Evolutionary conservation across 2,797 vertebrate species (phyloP).

Genomic region (Anguilla obscura): DNA sequence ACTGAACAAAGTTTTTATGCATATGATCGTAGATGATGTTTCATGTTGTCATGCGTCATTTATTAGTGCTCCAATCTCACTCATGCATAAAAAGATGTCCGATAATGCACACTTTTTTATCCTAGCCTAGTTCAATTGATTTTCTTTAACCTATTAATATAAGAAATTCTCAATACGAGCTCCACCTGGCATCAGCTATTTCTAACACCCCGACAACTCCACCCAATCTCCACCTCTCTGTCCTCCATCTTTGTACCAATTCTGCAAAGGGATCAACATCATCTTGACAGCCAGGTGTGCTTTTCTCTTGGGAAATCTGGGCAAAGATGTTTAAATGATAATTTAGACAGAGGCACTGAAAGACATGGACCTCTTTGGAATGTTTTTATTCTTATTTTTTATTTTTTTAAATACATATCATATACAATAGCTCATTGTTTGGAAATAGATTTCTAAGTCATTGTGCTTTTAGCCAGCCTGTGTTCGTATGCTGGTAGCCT

Average conservation of each 20-base stretch:
- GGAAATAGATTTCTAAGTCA: background rate
- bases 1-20: background rate
- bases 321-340: background rate
- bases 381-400: background rate
- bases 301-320: background rate
- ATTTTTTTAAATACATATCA: background rate
- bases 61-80: background rate
- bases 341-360: background rate
- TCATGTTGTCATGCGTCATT: background rate
- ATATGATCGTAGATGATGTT: background rate
- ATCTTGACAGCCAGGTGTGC: background rate
- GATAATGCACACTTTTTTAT: no score
- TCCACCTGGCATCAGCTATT: background rate
- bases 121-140: no score
- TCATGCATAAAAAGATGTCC: background rate
- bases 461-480: background rate
- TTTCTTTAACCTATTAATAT: background rate
- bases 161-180: background rate
- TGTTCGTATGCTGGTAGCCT: background rate
- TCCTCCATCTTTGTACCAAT: background rate
- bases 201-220: background rate
- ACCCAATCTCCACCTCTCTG: background rate
- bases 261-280: background rate
- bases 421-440: background rate
- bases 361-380: background rate